These are phyloP conservation scores for Aphelinus atriplicis DNA, from an alignment of 1,140 invertebrate genomes.

Conservation along the genomic window DNA sequence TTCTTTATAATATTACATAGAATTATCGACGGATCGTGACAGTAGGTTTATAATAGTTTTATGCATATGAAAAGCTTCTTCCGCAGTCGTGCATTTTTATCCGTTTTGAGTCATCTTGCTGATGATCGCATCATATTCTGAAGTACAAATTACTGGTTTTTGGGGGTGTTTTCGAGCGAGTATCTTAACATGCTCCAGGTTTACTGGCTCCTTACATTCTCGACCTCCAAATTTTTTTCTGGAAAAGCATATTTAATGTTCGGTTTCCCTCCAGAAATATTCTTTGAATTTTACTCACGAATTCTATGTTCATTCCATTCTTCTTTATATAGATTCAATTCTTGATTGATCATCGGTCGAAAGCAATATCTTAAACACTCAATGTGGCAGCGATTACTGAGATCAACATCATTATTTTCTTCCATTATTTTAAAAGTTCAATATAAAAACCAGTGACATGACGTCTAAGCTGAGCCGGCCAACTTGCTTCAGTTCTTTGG, in stretches of 20 bases:
- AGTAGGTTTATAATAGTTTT: too few relatives aligned
- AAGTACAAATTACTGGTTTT: not conserved
- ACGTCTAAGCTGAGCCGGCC: not conserved
- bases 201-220: not conserved
- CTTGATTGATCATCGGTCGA: not conserved
- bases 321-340: not conserved
- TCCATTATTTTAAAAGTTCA: constrained; percentile 24
- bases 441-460: constrained; percentile 28
- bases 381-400: not conserved
- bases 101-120: not conserved
- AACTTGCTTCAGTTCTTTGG: constrained; percentile 30
- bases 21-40: too few relatives aligned
- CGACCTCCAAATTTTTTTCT: not conserved
- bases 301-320: constrained; percentile 30
- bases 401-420: not conserved
- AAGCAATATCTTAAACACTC: constrained; percentile 26
- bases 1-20: too few relatives aligned
- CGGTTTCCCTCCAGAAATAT: constrained; percentile 13
- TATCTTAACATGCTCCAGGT: not conserved
- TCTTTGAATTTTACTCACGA: constrained; percentile 5
- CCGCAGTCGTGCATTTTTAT: not conserved
- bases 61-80: constrained; percentile 21
- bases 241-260: constrained; percentile 10
- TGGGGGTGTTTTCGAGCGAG: not conserved
- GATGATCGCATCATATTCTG: constrained; percentile 1